Conservation (phyloP, 2,113 vertebrate genomes). For the Elephas maximus region DNA sequence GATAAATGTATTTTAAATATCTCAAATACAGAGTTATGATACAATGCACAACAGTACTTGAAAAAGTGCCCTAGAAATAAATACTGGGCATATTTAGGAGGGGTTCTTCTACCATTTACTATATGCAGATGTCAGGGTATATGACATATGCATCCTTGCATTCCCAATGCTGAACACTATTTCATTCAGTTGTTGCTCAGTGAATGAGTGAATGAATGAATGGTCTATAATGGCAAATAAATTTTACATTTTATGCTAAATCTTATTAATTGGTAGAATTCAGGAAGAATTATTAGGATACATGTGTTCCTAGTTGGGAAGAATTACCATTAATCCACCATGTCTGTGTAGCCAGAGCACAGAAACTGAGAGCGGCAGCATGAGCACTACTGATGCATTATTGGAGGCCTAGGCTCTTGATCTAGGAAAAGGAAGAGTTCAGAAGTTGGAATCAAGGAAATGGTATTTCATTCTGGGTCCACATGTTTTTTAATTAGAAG, state of each 20-base stretch:
- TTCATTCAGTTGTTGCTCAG: background rate
- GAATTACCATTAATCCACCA: background rate
- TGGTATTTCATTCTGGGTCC: background rate
- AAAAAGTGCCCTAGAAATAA: background rate
- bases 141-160: background rate
- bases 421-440: background rate
- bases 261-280: background rate
- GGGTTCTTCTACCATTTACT: background rate
- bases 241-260: background rate
- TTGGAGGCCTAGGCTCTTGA: background rate
- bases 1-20: background rate
- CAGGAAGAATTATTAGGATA: background rate
- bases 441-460: background rate
- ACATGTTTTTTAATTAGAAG: constrained; percentile 21
- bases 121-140: background rate
- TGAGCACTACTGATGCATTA: background rate
- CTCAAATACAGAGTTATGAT: constrained; percentile 12
- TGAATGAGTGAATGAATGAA: background rate
- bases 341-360: background rate
- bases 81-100: background rate
- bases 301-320: background rate
- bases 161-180: background rate
- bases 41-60: background rate
- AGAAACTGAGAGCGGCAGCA: too few species aligned
- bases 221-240: background rate